Evolutionary conservation across 2,797 vertebrate species (phyloP).

Genomic region (Potorous gilbertii): DNA sequence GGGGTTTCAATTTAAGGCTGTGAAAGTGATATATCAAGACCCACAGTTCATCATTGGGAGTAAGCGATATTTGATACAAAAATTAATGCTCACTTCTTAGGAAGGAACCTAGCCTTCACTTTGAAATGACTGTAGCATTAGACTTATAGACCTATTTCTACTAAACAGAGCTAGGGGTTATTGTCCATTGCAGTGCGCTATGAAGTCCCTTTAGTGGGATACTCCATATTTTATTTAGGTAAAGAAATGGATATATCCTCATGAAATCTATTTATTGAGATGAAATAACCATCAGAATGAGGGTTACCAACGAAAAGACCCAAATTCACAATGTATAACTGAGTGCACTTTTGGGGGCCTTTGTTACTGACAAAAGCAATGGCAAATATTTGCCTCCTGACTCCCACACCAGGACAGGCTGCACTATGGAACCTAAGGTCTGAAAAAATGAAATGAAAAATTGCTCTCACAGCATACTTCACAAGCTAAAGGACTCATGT

Average conservation of each 20-base stretch:
- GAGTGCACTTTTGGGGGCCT: neutral
- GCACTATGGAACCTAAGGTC: neutral
- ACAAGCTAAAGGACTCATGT: neutral
- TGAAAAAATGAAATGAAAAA: neutral
- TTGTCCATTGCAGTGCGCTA: neutral
- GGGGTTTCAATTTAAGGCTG: neutral
- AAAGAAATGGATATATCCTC: neutral
- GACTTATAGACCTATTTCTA: neutral
- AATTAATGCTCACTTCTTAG: neutral
- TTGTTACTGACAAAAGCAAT: neutral
- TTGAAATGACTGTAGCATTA: neutral
- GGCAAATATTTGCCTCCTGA: neutral
- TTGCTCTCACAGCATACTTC: neutral
- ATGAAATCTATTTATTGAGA: neutral
- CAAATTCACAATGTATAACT: neutral
- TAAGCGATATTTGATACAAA: neutral
- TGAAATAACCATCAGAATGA: neutral
- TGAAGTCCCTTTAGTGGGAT: neutral
- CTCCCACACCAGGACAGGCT: neutral
- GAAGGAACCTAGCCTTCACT: conserved; percentile 26
- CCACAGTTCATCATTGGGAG: conserved; percentile 19
- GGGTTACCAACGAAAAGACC: neutral
- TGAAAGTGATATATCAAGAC: neutral
- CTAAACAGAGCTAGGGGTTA: neutral
- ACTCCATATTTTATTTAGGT: neutral